Evolutionary conservation across 2,113 vertebrate species (phyloP).

Genomic region (Anoura caudifer): DNA sequence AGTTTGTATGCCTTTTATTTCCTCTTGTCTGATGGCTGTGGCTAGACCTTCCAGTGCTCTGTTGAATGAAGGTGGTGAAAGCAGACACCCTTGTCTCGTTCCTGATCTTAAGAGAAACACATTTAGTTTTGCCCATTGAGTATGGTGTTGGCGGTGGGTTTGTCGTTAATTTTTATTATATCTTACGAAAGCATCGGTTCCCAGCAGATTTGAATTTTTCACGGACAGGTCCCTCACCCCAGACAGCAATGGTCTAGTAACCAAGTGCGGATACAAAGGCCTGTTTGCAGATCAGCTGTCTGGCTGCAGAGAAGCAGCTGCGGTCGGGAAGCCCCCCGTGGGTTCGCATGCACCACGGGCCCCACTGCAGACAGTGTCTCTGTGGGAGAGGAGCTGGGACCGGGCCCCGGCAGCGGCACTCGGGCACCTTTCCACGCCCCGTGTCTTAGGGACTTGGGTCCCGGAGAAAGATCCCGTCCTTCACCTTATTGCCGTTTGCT

Average conservation of each 20-base stretch:
- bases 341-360: rapidly evolving
- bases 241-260: background rate
- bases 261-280: background rate
- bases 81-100: background rate
- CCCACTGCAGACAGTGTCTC: too few relatives aligned
- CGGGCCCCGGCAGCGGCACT: rapidly evolving
- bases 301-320: background rate
- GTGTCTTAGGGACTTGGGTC: background rate
- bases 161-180: background rate
- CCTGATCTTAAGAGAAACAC: background rate
- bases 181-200: background rate
- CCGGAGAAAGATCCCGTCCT: too few relatives aligned
- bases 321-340: background rate
- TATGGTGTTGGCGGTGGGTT: background rate
- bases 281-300: background rate
- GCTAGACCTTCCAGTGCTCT: background rate
- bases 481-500: background rate
- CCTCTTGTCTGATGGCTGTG: background rate
- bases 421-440: background rate
- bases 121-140: background rate
- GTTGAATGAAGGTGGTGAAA: background rate
- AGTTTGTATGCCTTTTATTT: background rate
- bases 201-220: background rate
- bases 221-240: background rate
- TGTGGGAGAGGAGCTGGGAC: background rate